A percentile compares a stretch with the other conserved stretches of the same genome.
Conservation (phyloP, 2,113 vertebrate genomes). For the Motacilla tschutschensis region DNA sequence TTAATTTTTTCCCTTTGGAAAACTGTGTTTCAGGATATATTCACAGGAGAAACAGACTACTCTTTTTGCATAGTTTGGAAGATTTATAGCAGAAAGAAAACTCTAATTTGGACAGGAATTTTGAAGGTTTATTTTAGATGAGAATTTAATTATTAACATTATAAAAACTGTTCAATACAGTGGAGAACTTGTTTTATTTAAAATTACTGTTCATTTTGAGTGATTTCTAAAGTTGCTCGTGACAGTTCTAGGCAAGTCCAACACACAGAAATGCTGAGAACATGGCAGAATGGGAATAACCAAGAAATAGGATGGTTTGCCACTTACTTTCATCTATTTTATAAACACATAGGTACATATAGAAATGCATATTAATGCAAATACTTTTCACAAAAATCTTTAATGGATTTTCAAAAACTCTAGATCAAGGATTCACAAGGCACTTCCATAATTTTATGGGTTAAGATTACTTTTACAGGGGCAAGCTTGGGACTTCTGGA, state of each 20-base stretch:
- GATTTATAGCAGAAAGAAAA: background rate
- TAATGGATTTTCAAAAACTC: background rate
- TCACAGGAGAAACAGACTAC: background rate
- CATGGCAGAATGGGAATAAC: background rate
- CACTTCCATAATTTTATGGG: background rate
- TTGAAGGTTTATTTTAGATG: background rate
- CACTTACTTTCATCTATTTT: background rate
- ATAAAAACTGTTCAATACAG: background rate
- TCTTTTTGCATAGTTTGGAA: background rate
- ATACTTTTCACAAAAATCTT: background rate
- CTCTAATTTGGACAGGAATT: background rate
- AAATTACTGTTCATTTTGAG: background rate
- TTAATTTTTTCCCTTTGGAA: background rate
- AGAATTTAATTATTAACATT: background rate
- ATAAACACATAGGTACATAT: background rate
- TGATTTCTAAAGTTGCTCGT: background rate
- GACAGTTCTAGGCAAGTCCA: background rate
- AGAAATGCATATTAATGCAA: background rate
- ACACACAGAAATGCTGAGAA: background rate
- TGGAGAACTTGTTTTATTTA: background rate
- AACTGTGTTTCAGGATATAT: background rate
- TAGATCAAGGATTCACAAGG: background rate
- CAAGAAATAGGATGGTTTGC: background rate
- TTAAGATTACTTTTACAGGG: background rate
- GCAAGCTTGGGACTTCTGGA: background rate